These are phyloP conservation scores for Sarcoramphus papa DNA, from an alignment of 2,797 vertebrate species.

Conservation along the genomic window DNA sequence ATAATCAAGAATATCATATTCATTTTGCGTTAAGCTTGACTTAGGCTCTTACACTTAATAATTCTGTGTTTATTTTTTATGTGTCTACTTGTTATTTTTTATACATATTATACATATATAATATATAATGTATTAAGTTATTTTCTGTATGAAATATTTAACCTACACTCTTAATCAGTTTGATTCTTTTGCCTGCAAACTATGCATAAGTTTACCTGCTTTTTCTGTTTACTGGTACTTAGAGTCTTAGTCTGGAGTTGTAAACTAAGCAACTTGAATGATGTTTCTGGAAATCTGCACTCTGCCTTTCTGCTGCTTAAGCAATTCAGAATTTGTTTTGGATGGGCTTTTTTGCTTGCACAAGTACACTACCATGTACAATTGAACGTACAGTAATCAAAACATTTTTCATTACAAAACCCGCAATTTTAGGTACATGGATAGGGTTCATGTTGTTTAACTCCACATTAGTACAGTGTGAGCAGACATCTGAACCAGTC, in stretches of 20 bases:
- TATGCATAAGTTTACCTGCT: background rate
- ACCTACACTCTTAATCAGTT: background rate
- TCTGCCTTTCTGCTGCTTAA: background rate
- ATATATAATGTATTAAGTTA: background rate
- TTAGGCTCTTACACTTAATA: background rate
- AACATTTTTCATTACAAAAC: background rate
- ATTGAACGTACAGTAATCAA: background rate
- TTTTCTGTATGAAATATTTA: background rate
- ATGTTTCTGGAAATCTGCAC: background rate
- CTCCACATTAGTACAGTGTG: background rate
- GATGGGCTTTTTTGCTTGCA: background rate
- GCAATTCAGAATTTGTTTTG: background rate
- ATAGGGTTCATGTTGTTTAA: background rate
- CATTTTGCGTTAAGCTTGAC: background rate
- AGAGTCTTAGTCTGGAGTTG: background rate
- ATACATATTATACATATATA: background rate
- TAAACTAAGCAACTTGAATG: background rate
- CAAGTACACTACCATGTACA: accelerated
- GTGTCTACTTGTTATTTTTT: background rate
- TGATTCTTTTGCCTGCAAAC: background rate
- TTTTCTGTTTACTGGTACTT: background rate
- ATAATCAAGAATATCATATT: background rate
- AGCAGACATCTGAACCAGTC: background rate
- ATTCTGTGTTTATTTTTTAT: background rate
- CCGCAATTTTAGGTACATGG: background rate